Evolutionary conservation across 2,797 vertebrate species (phyloP), one percentile per base, ranked within the genome.

Genomic region (Gymnothorax reevesii): DNA sequence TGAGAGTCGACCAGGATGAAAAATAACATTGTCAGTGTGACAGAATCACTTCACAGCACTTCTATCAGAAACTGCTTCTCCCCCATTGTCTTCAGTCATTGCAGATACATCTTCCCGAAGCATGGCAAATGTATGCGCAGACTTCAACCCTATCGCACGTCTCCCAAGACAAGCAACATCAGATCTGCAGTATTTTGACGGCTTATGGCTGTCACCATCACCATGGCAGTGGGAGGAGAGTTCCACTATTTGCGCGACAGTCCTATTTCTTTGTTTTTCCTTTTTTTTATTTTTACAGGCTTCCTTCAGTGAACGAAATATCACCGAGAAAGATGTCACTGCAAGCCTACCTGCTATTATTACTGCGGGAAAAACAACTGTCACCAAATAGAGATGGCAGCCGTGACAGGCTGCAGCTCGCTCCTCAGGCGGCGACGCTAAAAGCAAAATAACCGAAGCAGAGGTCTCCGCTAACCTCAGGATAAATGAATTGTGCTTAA

Each of bases 221-320:
- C 90, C 91, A 89, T 86, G 82, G 85, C 89, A 89, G 91, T 3
- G 20, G 86, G 90, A 87, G 87, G 89, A 88, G 87, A 86, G 54
- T 89, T 57, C 25, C 60, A 27, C 25, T 27, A 79, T 66, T 49
- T 27, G 27, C 73, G 27, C 73, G 86, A 86, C 85, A 88, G 66
- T 9, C n/a, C 93, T 90, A 89, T 92, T 91, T 91, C 90, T 86
- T 89, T 17, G 42, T 93, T 90, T 90, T 92, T 91, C 90, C 90
- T 86, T 89, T 88, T 88, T 87, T 20, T 57, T 86, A 87, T 92
- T 62, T 91, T 86, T 90, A 90, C 87, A 89, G 85, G 80, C 57
- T 54, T 92, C 93, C 91, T 92, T 89, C 91, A 89, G 93, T 94
- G 92, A 91, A 93, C 92, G 86, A 87, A 91, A 90, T 91, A 92